Conservation (phyloP, 2,797 vertebrate genomes). For the Anas acuta region DNA sequence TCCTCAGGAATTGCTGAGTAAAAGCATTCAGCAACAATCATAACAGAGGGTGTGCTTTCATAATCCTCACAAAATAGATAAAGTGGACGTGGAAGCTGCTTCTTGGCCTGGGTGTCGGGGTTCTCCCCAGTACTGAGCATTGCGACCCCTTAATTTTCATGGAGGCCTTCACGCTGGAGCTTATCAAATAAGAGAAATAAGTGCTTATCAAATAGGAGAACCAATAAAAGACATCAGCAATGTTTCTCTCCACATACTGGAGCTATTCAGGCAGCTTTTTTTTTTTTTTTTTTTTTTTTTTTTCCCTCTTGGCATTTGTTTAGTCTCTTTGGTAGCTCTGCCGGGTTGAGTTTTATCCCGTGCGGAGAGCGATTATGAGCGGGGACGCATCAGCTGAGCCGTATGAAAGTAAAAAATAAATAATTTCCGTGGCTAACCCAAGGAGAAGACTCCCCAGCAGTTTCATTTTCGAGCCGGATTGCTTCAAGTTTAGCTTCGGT, state of each 20-base stretch:
- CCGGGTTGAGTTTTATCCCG: background rate
- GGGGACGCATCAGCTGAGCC: background rate
- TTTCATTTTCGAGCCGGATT: slow-evolving; percentile 6
- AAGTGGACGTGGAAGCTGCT: background rate
- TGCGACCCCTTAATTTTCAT: background rate
- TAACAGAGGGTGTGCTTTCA: slow-evolving; percentile 7
- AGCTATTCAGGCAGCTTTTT: background rate
- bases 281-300: background rate
- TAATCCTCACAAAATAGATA: slow-evolving; percentile 4
- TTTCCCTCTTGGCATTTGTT: slow-evolving; percentile 16
- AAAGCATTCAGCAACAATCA: slow-evolving; percentile 25
- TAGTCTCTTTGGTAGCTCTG: slow-evolving; percentile 42
- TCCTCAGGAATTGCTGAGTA: slow-evolving; percentile 22
- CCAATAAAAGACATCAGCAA: slow-evolving; percentile 2
- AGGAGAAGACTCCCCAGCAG: background rate
- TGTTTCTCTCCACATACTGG: background rate
- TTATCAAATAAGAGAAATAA: background rate
- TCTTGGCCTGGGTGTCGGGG: background rate
- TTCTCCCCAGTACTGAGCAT: background rate
- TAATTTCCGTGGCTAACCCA: slow-evolving; percentile 23
- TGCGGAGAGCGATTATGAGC: background rate
- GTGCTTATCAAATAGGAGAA: background rate
- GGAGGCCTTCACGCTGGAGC: background rate
- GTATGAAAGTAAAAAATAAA: slow-evolving; percentile 33
- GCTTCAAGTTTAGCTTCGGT: background rate